Percentiles rank a stretch among this genome's conserved stretches.
Evolutionary conservation across 1,140 invertebrate species (phyloP).

Genomic region (Oreohelix idahoensis): DNA sequence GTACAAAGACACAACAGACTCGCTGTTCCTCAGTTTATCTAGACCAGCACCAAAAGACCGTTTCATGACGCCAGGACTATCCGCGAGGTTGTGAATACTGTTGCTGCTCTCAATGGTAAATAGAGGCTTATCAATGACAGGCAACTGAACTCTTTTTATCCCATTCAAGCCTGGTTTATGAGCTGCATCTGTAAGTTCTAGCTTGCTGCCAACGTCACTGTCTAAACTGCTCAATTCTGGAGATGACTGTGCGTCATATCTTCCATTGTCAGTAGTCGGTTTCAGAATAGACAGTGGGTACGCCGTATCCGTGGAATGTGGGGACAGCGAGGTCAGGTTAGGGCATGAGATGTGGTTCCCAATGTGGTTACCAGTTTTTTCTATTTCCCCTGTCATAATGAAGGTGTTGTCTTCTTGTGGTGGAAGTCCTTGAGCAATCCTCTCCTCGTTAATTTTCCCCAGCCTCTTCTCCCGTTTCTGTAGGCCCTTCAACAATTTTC

Average conservation of each 20-base stretch:
- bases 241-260: not conserved
- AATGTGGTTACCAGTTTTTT: not conserved
- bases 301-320: not conserved
- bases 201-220: not conserved
- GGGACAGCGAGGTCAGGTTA: not conserved
- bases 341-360: not conserved
- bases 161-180: not conserved
- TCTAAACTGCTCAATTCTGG: not conserved
- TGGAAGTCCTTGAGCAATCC: constrained; percentile 35
- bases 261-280: not conserved
- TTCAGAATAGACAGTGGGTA: not conserved
- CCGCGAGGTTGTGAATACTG: not conserved
- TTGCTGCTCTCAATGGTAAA: constrained; percentile 29
- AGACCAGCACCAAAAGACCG: not conserved
- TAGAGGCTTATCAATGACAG: constrained; percentile 50
- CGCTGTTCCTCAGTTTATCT: not conserved
- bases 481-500: constrained; percentile 62
- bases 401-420: constrained; percentile 29
- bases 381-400: constrained; percentile 33
- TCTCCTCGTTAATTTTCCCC: constrained; percentile 39
- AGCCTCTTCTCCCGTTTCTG: constrained; percentile 59
- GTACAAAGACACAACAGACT: constrained; percentile 37
- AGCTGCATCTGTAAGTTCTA: not conserved
- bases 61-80: not conserved
- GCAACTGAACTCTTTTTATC: constrained; percentile 37